Percentiles rank a stretch among this genome's conserved stretches.
These are phyloP conservation scores for Silurus lanzhouensis DNA, from an alignment of 2,797 vertebrate genomes.

Conservation along the genomic window DNA sequence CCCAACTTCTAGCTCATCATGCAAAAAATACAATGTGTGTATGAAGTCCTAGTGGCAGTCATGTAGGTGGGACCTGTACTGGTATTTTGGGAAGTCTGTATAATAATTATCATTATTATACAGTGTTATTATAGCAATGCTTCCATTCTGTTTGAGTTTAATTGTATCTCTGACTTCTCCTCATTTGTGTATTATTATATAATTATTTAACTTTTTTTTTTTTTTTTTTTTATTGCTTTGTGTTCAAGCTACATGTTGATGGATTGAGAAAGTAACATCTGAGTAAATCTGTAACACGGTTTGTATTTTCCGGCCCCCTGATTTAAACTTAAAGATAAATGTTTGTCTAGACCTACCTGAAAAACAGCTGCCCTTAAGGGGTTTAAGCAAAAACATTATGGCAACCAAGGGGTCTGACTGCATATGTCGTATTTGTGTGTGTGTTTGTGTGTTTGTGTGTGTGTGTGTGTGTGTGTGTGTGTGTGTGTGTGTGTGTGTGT, in stretches of 20 bases:
- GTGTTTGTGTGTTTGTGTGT: not conserved
- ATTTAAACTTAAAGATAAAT: not conserved
- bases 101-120: not conserved
- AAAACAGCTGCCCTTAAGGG: not conserved
- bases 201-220: not conserved
- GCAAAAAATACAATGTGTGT: not conserved
- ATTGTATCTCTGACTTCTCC: not conserved
- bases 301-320: not conserved
- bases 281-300: not conserved
- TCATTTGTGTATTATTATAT: not conserved
- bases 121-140: not conserved
- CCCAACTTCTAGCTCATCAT: not conserved
- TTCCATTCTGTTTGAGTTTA: not conserved
- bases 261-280: not conserved
- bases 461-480: conserved; percentile 8
- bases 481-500: not conserved
- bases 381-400: not conserved
- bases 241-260: not conserved
- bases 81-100: not conserved
- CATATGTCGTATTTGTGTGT: not conserved
- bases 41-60: not conserved
- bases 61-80: not conserved
- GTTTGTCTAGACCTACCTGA: not conserved
- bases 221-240: not conserved
- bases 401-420: not conserved